A percentile compares a stretch with the other conserved stretches of the same genome.
Evolutionary conservation across 2,113 vertebrate genomes (phyloP).

Genomic region (Theristicus caerulescens): DNA sequence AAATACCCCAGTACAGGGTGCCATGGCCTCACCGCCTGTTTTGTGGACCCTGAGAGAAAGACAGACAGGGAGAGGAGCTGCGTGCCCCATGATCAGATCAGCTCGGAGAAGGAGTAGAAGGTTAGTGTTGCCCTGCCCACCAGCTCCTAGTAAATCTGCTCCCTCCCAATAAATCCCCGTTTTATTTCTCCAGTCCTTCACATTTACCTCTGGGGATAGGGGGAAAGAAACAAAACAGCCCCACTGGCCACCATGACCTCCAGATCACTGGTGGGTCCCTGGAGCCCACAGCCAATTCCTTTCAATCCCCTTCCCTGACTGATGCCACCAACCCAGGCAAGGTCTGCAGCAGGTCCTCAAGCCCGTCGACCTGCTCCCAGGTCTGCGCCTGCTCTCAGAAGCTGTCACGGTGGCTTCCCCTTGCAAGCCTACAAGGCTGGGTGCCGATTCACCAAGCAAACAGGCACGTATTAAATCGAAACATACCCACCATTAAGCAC

Average conservation of each 20-base stretch:
- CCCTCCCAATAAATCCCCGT: background rate
- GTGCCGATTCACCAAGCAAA: background rate
- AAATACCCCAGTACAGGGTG: background rate
- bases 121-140: background rate
- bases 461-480: background rate
- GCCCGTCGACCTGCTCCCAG: rapidly evolving
- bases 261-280: background rate
- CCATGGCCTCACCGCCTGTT: background rate
- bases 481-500: background rate
- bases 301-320: background rate
- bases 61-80: background rate
- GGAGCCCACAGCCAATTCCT: background rate
- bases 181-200: background rate
- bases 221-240: background rate
- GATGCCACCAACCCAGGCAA: background rate
- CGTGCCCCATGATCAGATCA: rapidly evolving
- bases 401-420: background rate
- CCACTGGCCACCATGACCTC: background rate
- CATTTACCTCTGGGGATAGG: background rate
- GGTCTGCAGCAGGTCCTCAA: background rate
- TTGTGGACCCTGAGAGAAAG: background rate
- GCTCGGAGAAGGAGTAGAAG: background rate
- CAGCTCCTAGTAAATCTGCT: constrained; percentile 14
- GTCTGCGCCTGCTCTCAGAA: background rate
- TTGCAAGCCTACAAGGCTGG: background rate